Conservation (phyloP, 2,113 vertebrate genomes). For the Monopterus albus region DNA sequence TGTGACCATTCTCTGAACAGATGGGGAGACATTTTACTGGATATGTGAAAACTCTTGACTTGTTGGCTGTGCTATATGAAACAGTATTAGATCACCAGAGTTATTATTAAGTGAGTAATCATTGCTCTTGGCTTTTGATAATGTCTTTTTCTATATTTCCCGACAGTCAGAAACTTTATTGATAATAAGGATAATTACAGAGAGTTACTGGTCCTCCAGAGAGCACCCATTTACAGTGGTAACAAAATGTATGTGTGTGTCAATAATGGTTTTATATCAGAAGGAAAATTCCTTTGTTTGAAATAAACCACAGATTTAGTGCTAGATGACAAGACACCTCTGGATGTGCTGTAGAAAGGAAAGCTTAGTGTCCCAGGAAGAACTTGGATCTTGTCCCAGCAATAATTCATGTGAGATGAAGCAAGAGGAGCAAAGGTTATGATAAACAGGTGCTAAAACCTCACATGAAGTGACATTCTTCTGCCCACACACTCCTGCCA, state of each 20-base stretch:
- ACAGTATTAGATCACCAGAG: no score
- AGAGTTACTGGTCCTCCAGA: background rate
- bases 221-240: background rate
- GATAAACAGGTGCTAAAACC: conserved; percentile 35
- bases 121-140: no score
- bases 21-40: no score
- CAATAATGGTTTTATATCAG: conserved; percentile 25
- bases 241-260: background rate
- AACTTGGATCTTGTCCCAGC: conserved; percentile 21
- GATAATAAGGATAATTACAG: background rate
- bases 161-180: background rate
- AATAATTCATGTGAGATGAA: conserved; percentile 20
- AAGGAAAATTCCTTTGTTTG: conserved; percentile 39
- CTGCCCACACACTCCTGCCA: conserved; percentile 15
- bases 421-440: conserved; percentile 32
- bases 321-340: conserved; percentile 23
- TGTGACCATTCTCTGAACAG: no score
- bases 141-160: background rate
- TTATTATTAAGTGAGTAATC: no score
- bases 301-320: conserved; percentile 36
- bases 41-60: no score
- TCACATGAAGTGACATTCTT: conserved; percentile 22
- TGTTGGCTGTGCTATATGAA: no score
- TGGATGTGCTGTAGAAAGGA: conserved; percentile 7
- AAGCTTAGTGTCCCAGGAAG: conserved; percentile 2